phyloP scores from a whole-genome alignment of 2,113 vertebrate genomes.

The Phylloscopus trochiloides region DNA sequence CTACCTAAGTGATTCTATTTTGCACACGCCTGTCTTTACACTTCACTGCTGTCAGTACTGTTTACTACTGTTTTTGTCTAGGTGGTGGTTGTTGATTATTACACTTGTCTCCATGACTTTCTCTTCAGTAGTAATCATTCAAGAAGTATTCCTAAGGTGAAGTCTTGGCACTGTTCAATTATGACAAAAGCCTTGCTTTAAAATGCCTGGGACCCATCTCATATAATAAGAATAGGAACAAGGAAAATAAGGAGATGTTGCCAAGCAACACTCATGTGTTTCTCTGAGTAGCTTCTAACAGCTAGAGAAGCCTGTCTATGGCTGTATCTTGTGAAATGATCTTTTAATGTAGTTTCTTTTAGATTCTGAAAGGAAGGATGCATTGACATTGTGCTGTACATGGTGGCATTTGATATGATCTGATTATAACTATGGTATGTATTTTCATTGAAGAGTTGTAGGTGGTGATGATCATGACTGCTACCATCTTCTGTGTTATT shows the following conservation, averaged over 20 bases:
- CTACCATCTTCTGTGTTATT: neutral
- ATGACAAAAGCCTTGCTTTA: neutral
- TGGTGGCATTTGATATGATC: neutral
- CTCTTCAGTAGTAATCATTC: neutral
- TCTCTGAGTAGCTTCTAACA: neutral
- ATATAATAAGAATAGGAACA: neutral
- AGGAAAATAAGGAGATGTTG: neutral
- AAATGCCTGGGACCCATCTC: neutral
- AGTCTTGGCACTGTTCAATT: neutral
- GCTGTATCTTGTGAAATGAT: neutral
- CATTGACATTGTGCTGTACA: neutral
- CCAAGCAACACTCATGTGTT: neutral
- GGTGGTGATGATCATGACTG: neutral
- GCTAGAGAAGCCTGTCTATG: neutral
- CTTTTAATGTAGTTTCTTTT: neutral
- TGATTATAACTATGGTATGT: neutral
- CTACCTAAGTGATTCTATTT: neutral
- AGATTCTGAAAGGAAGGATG: neutral
- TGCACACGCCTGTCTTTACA: neutral
- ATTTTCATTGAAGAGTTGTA: neutral
- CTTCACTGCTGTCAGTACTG: neutral
- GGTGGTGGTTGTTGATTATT: neutral
- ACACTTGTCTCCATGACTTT: neutral
- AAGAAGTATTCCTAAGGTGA: neutral
- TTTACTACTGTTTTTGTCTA: neutral